Conservation (phyloP, 1,140 invertebrate genomes). For the Pseudomyrmex pallidus region DNA sequence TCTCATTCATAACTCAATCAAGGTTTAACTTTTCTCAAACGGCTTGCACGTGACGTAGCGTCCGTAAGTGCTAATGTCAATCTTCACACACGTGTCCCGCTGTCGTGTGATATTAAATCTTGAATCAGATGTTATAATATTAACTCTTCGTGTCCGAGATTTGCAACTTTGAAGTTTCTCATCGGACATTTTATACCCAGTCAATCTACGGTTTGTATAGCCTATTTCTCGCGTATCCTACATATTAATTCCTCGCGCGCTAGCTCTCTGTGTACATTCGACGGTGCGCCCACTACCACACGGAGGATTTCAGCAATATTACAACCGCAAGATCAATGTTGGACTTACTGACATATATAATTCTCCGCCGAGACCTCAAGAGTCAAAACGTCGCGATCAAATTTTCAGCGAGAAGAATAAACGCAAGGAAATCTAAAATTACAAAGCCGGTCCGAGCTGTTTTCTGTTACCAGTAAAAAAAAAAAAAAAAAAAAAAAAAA, state of each 20-base stretch:
- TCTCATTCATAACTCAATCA: background rate
- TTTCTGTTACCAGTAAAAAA: background rate
- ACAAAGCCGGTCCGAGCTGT: background rate
- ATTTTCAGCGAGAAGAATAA: background rate
- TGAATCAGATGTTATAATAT: background rate
- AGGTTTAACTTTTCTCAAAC: background rate
- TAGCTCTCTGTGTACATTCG: constrained; percentile 25
- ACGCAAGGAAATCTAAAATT: background rate
- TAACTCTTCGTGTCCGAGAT: constrained; percentile 5
- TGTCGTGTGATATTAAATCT: background rate
- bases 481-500: background rate
- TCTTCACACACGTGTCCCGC: too few relatives aligned
- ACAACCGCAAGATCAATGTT: constrained; percentile 33
- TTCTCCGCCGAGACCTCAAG: background rate
- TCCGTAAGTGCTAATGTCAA: background rate
- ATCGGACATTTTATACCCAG: constrained; percentile 27
- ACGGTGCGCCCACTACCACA: background rate
- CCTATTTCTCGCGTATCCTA: constrained; percentile 22
- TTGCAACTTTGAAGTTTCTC: constrained; percentile 30
- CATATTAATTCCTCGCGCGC: constrained; percentile 36
- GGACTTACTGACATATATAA: background rate
- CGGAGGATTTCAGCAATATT: constrained; percentile 34
- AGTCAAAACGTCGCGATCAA: constrained; percentile 7
- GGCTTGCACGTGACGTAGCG: background rate
- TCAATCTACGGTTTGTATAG: constrained; percentile 37